Evolutionary conservation across 2,888 invertebrate species (phyloP).

Genomic region (Muscina levida): DNA sequence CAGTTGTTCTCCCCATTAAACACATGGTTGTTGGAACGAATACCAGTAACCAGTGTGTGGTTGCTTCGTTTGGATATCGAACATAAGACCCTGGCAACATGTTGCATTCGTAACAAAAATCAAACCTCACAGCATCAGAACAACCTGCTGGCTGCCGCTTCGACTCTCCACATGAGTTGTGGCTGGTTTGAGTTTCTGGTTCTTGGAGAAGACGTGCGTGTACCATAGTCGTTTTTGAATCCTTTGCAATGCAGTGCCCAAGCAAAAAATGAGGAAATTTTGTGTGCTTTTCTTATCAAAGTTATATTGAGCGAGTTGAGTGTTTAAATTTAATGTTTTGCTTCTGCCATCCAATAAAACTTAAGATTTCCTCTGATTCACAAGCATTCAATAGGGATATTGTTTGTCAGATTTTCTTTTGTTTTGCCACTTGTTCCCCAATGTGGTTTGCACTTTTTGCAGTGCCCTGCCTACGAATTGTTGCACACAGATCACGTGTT

Average conservation of each 20-base stretch:
- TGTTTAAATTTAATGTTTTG: constrained; percentile 10
- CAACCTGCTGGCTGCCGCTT: too few species aligned
- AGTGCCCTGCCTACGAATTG: constrained; percentile 29
- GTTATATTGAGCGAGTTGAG: constrained; percentile 30
- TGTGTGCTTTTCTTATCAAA: not conserved
- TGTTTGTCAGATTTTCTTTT: not conserved
- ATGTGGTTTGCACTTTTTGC: not conserved
- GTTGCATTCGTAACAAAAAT: too few species aligned
- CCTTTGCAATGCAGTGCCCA: constrained; percentile 39
- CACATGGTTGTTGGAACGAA: too few species aligned
- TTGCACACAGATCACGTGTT: constrained; percentile 51
- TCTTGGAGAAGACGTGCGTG: not conserved
- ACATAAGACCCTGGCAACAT: too few species aligned
- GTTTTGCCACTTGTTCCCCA: not conserved
- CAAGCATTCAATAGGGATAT: too few species aligned
- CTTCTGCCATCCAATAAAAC: too few species aligned
- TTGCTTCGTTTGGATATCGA: too few species aligned
- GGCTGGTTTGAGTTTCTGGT: too few species aligned
- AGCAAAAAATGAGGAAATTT: not conserved
- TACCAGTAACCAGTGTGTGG: too few species aligned
- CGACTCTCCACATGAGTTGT: too few species aligned
- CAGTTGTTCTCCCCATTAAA: too few species aligned
- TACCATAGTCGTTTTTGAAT: constrained; percentile 31
- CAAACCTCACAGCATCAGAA: too few species aligned
- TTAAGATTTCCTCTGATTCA: not conserved